phyloP scores from a whole-genome alignment of 2,797 vertebrate species.

The Tiaroga cobitis region DNA sequence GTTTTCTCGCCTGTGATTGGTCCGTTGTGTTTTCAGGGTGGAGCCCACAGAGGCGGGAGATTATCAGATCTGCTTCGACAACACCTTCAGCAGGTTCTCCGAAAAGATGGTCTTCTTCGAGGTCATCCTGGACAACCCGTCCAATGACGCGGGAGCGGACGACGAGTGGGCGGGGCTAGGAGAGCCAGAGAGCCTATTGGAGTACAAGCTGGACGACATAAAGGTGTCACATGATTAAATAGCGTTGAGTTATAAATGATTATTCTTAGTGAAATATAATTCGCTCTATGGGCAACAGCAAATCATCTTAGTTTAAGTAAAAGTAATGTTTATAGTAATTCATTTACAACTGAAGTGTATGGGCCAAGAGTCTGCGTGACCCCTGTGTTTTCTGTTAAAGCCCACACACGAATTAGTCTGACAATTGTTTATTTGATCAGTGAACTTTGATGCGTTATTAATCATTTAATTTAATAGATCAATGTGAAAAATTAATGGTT shows the following conservation, averaged over 20 bases:
- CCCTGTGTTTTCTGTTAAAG: not conserved
- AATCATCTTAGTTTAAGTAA: too few species aligned
- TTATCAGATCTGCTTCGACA: conserved; percentile 92
- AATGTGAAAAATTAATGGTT: too few species aligned
- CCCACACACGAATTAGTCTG: not conserved
- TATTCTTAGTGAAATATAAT: not conserved
- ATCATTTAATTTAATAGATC: too few species aligned
- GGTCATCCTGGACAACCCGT: conserved; percentile 82
- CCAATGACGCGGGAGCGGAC: conserved; percentile 76
- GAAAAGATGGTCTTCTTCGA: conserved; percentile 96
- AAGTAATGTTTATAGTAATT: too few species aligned
- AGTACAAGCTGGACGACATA: conserved; percentile 91
- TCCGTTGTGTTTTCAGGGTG: conserved; percentile 72
- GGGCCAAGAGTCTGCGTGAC: too few species aligned
- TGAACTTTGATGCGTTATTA: too few species aligned
- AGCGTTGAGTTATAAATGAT: not conserved
- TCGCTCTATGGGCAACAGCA: not conserved
- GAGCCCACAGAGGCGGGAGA: conserved; percentile 88
- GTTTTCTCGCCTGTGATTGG: not conserved
- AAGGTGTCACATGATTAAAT: conserved; percentile 67
- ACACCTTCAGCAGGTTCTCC: conserved; percentile 91
- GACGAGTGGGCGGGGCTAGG: conserved; percentile 83
- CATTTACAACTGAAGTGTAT: not conserved
- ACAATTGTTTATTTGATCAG: too few species aligned
- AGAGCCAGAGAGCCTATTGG: conserved; percentile 84